A percentile compares a stretch with the other conserved stretches of the same genome.
Evolutionary conservation across 2,113 vertebrate genomes (phyloP).

Genomic region (Rallus limicola): DNA sequence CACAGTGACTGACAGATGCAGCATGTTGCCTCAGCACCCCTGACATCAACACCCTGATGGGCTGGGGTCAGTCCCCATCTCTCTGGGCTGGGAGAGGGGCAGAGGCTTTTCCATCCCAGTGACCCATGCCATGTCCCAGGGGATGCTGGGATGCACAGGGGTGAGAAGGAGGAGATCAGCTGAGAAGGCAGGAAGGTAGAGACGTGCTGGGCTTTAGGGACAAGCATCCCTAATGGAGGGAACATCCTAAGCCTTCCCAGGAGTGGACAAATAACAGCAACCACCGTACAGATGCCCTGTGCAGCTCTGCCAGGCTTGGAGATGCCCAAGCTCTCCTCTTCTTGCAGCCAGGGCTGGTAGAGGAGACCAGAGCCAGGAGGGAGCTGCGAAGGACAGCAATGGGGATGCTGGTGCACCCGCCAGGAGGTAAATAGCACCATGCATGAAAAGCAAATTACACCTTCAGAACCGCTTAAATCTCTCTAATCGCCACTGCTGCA

Average conservation of each 20-base stretch:
- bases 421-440: constrained; percentile 1
- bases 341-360: neutral
- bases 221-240: neutral
- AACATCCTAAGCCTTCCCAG: accelerated
- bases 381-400: neutral
- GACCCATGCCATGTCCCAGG: neutral
- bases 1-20: accelerated
- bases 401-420: neutral
- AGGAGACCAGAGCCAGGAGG: neutral
- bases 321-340: neutral
- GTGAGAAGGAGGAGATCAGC: neutral
- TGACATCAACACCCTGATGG: neutral
- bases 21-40: neutral
- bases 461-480: constrained; percentile 18
- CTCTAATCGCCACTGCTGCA: neutral
- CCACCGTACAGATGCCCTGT: neutral
- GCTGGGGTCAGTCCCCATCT: accelerated
- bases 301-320: neutral
- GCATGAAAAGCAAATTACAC: constrained; percentile 48
- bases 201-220: neutral
- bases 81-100: neutral
- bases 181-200: neutral
- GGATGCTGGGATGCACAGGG: neutral
- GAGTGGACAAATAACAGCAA: neutral
- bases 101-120: accelerated